Conservation (phyloP, 2,888 invertebrate species). For the Stenurella melanura region DNA sequence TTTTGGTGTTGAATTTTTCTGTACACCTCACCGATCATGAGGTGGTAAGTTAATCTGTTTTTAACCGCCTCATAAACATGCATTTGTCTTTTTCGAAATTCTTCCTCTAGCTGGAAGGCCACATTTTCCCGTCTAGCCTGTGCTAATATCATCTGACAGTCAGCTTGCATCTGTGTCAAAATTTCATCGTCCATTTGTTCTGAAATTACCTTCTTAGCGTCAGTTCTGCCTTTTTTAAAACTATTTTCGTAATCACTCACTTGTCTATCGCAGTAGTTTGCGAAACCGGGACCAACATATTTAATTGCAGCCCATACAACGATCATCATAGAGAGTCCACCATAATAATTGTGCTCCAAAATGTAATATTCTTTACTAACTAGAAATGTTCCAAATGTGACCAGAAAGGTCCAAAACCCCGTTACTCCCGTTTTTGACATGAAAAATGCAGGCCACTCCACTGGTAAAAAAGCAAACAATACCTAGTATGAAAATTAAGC, state of each 20-base stretch:
- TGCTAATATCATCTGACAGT: conserved; percentile 76
- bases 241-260: conserved; percentile 78
- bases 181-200: conserved; percentile 80
- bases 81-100: conserved; percentile 82
- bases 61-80: conserved; percentile 81
- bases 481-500: conserved; percentile 47
- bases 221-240: conserved; percentile 50
- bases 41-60: conserved; percentile 91
- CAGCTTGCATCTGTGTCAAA: conserved; percentile 81
- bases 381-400: conserved; percentile 86
- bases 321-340: conserved; percentile 82
- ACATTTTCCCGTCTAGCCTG: conserved; percentile 94
- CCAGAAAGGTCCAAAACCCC: conserved; percentile 93
- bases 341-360: conserved; percentile 93
- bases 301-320: conserved; percentile 78
- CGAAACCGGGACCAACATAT: conserved; percentile 83
- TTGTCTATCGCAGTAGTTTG: conserved; percentile 81
- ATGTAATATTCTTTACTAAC: conserved; percentile 96
- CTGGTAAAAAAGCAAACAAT: conserved; percentile 88
- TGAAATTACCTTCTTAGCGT: conserved; percentile 74
- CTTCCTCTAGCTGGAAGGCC: conserved; percentile 92
- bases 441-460: conserved; percentile 95
- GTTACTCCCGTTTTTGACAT: conserved; percentile 93
- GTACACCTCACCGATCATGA: conserved; percentile 86
- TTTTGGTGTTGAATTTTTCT: conserved; percentile 91